phyloP scores from a whole-genome alignment of 2,113 vertebrate genomes.

The Lasiurus cinereus region DNA sequence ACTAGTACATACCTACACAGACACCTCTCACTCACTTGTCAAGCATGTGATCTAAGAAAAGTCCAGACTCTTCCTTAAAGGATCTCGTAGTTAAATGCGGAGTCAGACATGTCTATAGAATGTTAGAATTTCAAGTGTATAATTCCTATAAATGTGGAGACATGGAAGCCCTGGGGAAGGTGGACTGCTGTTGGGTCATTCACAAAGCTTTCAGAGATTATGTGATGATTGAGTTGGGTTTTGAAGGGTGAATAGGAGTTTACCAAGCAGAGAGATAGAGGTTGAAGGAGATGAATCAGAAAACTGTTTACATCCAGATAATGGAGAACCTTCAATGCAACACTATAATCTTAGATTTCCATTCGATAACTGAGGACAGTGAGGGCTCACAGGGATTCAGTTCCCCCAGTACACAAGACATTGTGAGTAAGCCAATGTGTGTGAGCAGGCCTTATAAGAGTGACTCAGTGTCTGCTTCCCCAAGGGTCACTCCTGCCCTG shows the following conservation, averaged over 20 bases:
- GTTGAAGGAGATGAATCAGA: background rate
- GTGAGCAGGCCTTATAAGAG: background rate
- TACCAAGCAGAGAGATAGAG: background rate
- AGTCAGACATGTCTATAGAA: background rate
- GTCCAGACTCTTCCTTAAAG: background rate
- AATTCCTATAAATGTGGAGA: rapidly evolving
- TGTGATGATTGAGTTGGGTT: background rate
- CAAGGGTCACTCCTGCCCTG: rapidly evolving
- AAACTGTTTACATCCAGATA: background rate
- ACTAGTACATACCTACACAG: background rate
- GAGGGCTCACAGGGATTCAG: background rate
- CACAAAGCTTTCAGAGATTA: background rate
- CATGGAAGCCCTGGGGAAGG: background rate
- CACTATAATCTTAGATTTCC: no score
- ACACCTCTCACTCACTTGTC: background rate
- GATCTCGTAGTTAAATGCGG: rapidly evolving
- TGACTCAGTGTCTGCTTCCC: background rate
- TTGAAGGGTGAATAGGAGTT: background rate
- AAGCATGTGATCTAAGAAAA: background rate
- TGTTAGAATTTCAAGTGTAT: background rate
- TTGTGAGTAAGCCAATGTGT: rapidly evolving
- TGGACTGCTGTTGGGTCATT: background rate
- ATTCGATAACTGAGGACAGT: background rate
- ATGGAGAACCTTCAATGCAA: background rate
- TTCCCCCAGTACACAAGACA: rapidly evolving